A percentile compares a stretch with the other conserved stretches of the same genome.
phyloP scores from a whole-genome alignment of 2,888 invertebrate species.

The Lapara coniferarum region DNA sequence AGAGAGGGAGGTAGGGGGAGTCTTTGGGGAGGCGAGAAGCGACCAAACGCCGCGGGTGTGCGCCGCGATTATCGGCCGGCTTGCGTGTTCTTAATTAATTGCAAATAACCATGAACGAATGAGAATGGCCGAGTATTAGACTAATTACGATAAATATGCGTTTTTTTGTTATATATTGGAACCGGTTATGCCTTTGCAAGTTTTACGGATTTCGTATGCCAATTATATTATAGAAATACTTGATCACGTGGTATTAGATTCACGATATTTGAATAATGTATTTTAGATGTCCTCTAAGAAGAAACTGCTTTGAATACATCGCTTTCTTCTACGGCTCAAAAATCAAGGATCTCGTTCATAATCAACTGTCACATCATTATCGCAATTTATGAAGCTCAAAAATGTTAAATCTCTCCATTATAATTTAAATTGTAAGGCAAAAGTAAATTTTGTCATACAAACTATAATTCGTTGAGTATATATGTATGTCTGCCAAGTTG shows the following conservation, averaged over 20 bases:
- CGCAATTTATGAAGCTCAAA: too few relatives aligned
- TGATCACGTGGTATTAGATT: not conserved
- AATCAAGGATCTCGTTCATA: too few relatives aligned
- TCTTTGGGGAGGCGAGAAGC: conserved; percentile 66
- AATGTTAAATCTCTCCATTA: too few relatives aligned
- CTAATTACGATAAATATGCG: conserved; percentile 18
- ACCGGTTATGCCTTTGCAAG: conserved; percentile 1
- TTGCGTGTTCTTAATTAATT: conserved; percentile 25
- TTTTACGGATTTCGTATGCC: not conserved
- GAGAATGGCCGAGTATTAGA: conserved; percentile 23
- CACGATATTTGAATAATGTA: too few relatives aligned
- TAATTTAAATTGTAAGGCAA: not conserved
- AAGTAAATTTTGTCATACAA: conserved; percentile 29
- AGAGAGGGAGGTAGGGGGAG: conserved; percentile 63
- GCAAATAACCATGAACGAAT: conserved; percentile 24
- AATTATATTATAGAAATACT: not conserved
- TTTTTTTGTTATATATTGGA: conserved; percentile 8
- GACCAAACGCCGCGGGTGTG: conserved; percentile 55
- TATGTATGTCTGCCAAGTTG: conserved; percentile 39
- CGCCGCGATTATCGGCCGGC: conserved; percentile 29
- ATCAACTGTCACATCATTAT: too few relatives aligned
- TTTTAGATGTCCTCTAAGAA: too few relatives aligned
- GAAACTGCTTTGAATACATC: too few relatives aligned
- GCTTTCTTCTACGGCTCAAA: too few relatives aligned
- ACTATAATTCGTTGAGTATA: conserved; percentile 30